Evolutionary conservation across 1,140 invertebrate genomes (phyloP).

Genomic region (Heterodera carotae): DNA sequence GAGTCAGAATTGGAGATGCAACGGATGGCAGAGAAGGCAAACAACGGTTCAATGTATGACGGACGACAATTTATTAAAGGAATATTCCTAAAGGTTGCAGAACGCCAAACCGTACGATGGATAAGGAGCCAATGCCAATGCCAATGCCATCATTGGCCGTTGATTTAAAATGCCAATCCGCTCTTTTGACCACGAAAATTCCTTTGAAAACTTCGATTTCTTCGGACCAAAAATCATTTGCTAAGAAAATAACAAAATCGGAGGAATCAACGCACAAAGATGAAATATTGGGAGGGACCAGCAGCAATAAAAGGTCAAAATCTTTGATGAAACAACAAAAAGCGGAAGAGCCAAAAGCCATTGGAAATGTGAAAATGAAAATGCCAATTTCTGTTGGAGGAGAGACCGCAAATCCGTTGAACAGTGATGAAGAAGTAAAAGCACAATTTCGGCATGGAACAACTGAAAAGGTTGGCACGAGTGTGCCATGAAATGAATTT

Average conservation of each 20-base stretch:
- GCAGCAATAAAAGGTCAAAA: not conserved
- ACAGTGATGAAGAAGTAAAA: constrained; percentile 6
- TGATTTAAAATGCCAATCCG: not conserved
- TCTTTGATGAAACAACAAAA: not conserved
- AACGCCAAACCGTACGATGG: not conserved
- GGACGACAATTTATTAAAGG: not conserved
- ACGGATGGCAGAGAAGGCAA: not conserved
- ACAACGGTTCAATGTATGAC: not conserved
- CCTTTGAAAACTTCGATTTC: not conserved
- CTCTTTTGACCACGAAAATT: not conserved
- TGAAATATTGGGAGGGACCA: not conserved
- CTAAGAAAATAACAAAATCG: too few relatives aligned
- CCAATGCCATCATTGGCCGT: not conserved
- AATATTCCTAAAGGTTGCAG: not conserved
- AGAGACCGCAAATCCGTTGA: not conserved
- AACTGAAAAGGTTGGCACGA: not conserved
- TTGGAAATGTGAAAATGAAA: not conserved
- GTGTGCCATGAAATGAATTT: too few relatives aligned
- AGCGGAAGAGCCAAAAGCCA: not conserved
- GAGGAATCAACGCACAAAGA: too few relatives aligned
- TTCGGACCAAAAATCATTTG: not conserved
- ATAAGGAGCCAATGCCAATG: not conserved
- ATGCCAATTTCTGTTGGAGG: not conserved
- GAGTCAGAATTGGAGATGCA: not conserved
- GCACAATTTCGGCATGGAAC: not conserved